Percentiles rank a stretch among this genome's conserved stretches.
Evolutionary conservation across 2,797 vertebrate genomes (phyloP).

Genomic region (Acropternis orthonyx): DNA sequence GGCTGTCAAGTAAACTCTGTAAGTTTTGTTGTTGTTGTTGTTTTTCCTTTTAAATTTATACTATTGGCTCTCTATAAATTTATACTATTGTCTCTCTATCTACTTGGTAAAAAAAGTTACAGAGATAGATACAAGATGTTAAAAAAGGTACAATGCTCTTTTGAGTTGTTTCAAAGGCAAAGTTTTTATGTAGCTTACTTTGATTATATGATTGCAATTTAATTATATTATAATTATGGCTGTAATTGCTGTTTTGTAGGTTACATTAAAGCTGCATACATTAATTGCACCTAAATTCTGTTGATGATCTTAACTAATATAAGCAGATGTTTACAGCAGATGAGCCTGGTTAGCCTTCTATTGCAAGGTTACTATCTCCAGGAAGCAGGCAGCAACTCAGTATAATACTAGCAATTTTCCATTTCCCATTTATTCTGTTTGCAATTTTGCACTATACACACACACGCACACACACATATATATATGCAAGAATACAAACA

Average conservation of each 20-base stretch:
- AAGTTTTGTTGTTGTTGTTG: background rate
- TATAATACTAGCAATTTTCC: background rate
- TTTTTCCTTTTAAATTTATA: background rate
- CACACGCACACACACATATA: background rate
- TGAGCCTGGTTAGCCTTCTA: constrained; percentile 5
- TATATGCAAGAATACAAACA: background rate
- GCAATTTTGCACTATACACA: background rate
- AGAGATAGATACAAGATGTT: background rate
- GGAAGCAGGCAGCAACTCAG: background rate
- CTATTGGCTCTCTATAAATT: background rate
- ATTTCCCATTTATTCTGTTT: background rate
- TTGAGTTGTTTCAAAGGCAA: constrained; percentile 57
- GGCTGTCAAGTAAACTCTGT: background rate
- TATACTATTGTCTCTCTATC: background rate
- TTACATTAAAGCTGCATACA: constrained; percentile 70
- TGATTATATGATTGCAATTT: constrained; percentile 66
- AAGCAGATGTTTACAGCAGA: constrained; percentile 66
- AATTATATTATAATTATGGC: constrained; percentile 68
- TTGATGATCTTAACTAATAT: constrained; percentile 68
- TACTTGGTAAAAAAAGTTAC: background rate
- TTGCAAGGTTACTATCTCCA: constrained; percentile 55
- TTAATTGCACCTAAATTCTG: constrained; percentile 64
- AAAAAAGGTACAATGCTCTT: background rate
- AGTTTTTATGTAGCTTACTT: constrained; percentile 50
- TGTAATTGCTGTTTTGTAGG: constrained; percentile 64